phyloP scores from a whole-genome alignment of 2,888 invertebrate genomes.

The Branchellion lobata region DNA sequence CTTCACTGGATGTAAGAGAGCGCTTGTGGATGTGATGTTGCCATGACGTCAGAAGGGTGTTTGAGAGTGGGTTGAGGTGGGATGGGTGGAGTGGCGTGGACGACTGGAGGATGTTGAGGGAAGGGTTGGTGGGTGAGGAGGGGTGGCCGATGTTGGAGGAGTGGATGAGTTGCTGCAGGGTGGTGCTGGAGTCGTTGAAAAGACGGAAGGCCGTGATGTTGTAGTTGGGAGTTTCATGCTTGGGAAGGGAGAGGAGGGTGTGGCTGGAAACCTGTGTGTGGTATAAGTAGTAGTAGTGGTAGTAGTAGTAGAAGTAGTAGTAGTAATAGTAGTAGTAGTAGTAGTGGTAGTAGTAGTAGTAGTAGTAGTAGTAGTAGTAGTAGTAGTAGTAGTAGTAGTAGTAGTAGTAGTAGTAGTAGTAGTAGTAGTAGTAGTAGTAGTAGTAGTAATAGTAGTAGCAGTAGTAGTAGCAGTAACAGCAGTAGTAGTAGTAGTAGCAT shows the following conservation, averaged over 20 bases:
- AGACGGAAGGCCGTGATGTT: conserved; percentile 6
- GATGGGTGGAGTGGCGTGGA: too few species aligned
- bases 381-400: conserved; percentile 31
- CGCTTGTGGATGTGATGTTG: too few species aligned
- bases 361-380: conserved; percentile 33
- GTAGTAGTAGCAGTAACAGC: not conserved
- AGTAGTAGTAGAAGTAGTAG: conserved; percentile 28
- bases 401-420: conserved; percentile 37
- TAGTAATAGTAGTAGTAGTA: conserved; percentile 32
- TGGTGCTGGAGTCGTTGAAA: not conserved
- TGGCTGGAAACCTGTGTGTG: not conserved
- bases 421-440: conserved; percentile 1
- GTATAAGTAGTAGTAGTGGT: conserved; percentile 32
- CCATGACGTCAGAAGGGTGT: too few species aligned
- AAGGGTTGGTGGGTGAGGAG: too few species aligned
- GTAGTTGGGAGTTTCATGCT: not conserved
- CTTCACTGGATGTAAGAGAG: too few species aligned
- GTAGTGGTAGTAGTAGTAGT: conserved; percentile 35
- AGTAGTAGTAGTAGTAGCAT: not conserved
- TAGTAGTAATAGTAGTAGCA: conserved; percentile 10
- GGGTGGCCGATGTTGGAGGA: not conserved
- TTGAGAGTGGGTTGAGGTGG: too few species aligned
- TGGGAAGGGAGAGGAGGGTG: not conserved
- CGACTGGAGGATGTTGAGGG: too few species aligned
- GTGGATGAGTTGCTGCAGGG: conserved; percentile 1